Base-by-base conservation (phyloP, 2,113 vertebrate species). In the Corythornis vintsioides region DNA sequence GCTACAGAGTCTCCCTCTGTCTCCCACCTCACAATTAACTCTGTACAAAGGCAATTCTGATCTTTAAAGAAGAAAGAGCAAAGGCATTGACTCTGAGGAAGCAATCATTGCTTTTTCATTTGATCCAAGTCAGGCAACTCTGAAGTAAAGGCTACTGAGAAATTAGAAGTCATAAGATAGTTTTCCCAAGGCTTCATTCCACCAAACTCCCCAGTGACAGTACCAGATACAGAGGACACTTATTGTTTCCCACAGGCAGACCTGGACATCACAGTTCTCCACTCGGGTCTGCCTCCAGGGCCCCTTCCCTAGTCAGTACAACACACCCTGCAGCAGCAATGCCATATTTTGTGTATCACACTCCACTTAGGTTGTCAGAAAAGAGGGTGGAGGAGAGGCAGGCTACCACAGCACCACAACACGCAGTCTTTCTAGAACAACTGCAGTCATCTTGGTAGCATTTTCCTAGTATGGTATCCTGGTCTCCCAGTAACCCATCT, bases 121-220 rank as follows among this genome's bases (percentile, higher is more conserved):
- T 66, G 42, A 83, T 47, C 6, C 40, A 64, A 40, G 38, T 33
- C n/a, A 74, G 31, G 21, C 66, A 47, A 70, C 57, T 56, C 57
- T 21, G 14, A 88, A 61, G 22, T 15, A 75, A 28, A 60, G 25
- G 6, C 24, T 81, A 66, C 50, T 2, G 8, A 84, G 7, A 65
- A 78, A 86, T 53, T 45, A 28, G 42, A 83, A 78, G 4, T n/a
- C 33, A 2, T 26, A 48, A 35, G 21, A 47, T 3, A 15, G 9
- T 47, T 87, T 81, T 48, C 15, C 61, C n/a, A 53, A 2, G 3
- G 11, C 15, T 64, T 78, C 7, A 6, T 50, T 63, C 28, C 1
- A 2, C 33, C 33, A 66, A 53, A 38, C 14, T 75, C 28, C 19
- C 0, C 2, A 33, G 33, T 0, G 2, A 61, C 0, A 0, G 10